Conservation (phyloP, 2,113 vertebrate species). For the Turdus rufiventris region DNA sequence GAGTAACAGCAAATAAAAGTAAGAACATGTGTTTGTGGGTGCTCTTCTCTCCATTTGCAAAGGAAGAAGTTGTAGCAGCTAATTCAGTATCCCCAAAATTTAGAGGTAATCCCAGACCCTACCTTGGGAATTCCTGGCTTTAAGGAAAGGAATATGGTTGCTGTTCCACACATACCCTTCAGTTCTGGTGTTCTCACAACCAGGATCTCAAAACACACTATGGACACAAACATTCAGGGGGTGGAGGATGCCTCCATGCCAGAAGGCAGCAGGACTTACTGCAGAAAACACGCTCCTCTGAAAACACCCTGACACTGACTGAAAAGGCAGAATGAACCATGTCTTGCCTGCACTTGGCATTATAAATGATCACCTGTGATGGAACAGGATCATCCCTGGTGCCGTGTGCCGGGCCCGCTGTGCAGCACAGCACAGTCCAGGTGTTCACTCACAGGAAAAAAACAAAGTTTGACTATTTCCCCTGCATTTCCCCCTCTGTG, state of each 20-base stretch:
- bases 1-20: neutral
- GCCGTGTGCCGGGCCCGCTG: rapidly evolving
- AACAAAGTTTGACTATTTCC: neutral
- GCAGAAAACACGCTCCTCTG: neutral
- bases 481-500: neutral
- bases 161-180: neutral
- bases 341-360: neutral
- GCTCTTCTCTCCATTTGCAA: neutral
- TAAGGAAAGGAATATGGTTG: neutral
- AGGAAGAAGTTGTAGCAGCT: neutral
- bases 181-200: neutral
- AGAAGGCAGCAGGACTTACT: neutral
- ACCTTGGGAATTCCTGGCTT: neutral
- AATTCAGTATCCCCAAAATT: neutral
- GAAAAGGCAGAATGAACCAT: neutral
- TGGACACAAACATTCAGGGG: neutral
- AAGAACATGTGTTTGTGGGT: neutral
- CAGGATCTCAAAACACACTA: neutral
- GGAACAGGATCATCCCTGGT: neutral
- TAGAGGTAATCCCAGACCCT: neutral
- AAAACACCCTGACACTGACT: neutral
- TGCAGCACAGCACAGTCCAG: neutral
- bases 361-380: neutral
- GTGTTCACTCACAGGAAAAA: neutral
- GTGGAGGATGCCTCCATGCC: neutral